A percentile compares a stretch with the other conserved stretches of the same genome.
phyloP scores from a whole-genome alignment of 37 sponge, comb jelly and placozoan genomes.

The Ephydatia muelleri region DNA sequence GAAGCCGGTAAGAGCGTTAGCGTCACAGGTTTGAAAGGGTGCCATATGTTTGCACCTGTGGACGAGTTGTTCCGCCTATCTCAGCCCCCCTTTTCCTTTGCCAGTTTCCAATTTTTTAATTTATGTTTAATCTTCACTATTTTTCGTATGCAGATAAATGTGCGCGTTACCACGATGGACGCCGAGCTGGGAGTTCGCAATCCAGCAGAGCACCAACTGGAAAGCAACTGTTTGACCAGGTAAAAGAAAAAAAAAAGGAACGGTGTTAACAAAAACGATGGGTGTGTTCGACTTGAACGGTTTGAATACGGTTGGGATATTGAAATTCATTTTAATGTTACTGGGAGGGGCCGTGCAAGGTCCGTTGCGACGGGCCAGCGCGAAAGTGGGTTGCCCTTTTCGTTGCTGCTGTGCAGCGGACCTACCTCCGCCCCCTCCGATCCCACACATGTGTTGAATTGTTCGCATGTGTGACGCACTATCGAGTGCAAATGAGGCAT shows the following conservation, averaged over 20 bases:
- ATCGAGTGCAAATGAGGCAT: background rate
- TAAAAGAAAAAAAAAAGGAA: slow-evolving; percentile 8
- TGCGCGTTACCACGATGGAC: slow-evolving; percentile 96
- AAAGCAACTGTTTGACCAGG: slow-evolving; percentile 99
- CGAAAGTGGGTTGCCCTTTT: too few species aligned
- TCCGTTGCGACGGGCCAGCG: too few species aligned
- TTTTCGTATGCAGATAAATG: slow-evolving; percentile 63
- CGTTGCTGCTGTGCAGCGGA: too few species aligned
- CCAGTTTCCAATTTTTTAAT: too few species aligned
- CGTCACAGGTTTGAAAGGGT: background rate
- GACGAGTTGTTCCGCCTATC: background rate
- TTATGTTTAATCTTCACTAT: too few species aligned
- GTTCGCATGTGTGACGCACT: background rate
- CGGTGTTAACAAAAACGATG: too few species aligned
- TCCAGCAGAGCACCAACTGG: slow-evolving; percentile 97
- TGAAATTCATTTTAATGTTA: too few species aligned
- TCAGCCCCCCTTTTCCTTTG: background rate
- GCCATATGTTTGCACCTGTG: background rate
- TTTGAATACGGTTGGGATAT: too few species aligned
- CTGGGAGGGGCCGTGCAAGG: too few species aligned
- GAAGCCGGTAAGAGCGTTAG: slow-evolving; percentile 50
- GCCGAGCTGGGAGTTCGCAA: slow-evolving; percentile 99
- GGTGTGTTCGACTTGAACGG: too few species aligned
- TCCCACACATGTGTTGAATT: too few species aligned
- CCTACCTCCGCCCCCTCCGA: too few species aligned